Conservation (phyloP, 2,888 invertebrate genomes). For the Cantharis rufa region DNA sequence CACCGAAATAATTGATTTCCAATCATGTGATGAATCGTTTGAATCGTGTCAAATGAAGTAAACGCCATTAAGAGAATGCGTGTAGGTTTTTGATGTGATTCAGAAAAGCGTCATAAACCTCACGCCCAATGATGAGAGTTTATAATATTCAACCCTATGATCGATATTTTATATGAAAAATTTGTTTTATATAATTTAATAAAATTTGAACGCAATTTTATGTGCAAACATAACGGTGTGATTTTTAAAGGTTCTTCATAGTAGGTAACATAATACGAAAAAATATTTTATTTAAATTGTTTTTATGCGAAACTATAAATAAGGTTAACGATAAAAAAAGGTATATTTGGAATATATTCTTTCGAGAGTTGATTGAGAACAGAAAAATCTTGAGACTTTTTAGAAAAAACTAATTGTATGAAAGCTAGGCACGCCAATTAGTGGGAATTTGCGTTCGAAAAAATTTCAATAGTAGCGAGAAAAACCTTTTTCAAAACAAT, state of each 20-base stretch:
- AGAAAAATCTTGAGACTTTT: background rate
- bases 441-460: background rate
- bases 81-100: background rate
- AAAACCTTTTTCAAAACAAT: background rate
- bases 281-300: background rate
- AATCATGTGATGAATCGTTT: slow-evolving; percentile 2
- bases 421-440: background rate
- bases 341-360: background rate
- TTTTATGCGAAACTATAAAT: background rate
- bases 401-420: background rate
- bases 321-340: background rate
- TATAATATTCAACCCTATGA: background rate
- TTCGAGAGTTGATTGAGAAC: background rate
- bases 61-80: slow-evolving; percentile 3
- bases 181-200: background rate
- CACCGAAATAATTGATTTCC: slow-evolving; percentile 1
- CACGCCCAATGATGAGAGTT: background rate
- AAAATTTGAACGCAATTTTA: background rate
- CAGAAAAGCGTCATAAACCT: slow-evolving; percentile 1
- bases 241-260: background rate
- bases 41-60: slow-evolving; percentile 4
- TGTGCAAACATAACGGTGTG: background rate
- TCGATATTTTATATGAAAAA: background rate
- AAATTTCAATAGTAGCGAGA: no score
- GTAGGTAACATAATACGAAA: background rate